Evolutionary conservation across 1,140 invertebrate species (phyloP).

Genomic region (Zaprionus capensis): DNA sequence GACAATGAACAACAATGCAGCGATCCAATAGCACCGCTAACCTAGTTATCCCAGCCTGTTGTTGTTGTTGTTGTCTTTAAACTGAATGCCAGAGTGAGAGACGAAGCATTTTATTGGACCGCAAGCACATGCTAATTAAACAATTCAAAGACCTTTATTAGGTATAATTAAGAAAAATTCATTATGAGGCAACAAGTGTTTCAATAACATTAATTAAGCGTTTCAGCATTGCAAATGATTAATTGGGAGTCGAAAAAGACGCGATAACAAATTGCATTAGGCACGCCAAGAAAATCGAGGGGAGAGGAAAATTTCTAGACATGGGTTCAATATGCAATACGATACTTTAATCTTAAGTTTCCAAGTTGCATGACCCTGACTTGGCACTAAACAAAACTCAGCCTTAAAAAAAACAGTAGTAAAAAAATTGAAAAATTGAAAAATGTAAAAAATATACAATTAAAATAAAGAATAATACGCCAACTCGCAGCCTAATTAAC

Average conservation of each 20-base stretch:
- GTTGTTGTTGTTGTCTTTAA: background rate
- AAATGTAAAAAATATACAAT: conserved; percentile 11
- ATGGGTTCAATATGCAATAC: background rate
- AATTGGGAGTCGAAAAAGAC: conserved; percentile 3
- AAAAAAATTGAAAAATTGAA: conserved; percentile 8
- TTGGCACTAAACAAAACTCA: background rate
- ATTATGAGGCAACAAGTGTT: conserved; percentile 27
- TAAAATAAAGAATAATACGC: conserved; percentile 17
- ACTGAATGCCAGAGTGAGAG: conserved; percentile 28
- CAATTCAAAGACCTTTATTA: conserved; percentile 24
- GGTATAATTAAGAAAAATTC: conserved; percentile 29
- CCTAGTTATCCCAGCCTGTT: conserved; percentile 56
- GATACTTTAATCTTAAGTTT: background rate
- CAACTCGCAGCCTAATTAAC: conserved; percentile 11
- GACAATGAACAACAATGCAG: background rate
- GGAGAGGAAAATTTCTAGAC: background rate
- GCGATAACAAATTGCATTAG: conserved; percentile 34
- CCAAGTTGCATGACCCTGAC: background rate
- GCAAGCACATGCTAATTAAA: conserved; percentile 29
- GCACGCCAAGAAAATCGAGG: conserved; percentile 6
- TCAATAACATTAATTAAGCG: conserved; percentile 26
- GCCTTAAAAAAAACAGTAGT: conserved; percentile 19
- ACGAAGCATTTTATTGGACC: conserved; percentile 3
- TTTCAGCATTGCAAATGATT: conserved; percentile 24
- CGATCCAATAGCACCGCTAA: conserved; percentile 35